Evolutionary conservation across 2,888 invertebrate species (phyloP).

Genomic region (Hydropsyche betteni): DNA sequence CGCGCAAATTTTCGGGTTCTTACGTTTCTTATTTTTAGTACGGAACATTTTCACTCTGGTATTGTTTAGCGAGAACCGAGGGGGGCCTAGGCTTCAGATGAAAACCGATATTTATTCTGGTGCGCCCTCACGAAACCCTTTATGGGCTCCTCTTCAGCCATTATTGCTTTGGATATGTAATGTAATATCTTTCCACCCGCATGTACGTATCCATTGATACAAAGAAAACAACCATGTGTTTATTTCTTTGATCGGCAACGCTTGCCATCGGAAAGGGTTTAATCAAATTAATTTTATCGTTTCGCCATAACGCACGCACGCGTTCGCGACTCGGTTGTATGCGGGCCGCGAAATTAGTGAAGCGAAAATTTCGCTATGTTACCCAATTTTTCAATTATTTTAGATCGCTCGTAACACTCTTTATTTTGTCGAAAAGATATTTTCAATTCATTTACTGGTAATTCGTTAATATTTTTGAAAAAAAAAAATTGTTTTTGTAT

Average conservation of each 20-base stretch:
- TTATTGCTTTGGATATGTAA: slow-evolving; percentile 45
- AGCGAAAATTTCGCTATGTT: too few relatives aligned
- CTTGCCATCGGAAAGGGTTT: slow-evolving; percentile 14
- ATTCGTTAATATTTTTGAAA: too few relatives aligned
- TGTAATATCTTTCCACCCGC: slow-evolving; percentile 38
- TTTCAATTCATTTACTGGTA: too few relatives aligned
- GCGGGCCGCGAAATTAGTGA: background rate
- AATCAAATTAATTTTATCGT: slow-evolving; percentile 38
- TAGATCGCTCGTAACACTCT: too few relatives aligned
- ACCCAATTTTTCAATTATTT: too few relatives aligned
- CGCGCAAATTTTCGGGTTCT: slow-evolving; percentile 22
- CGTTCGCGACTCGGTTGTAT: background rate
- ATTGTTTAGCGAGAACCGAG: slow-evolving; percentile 29
- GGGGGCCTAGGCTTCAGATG: slow-evolving; percentile 1
- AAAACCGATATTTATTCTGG: slow-evolving; percentile 47
- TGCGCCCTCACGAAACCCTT: slow-evolving; percentile 41
- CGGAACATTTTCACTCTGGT: slow-evolving; percentile 32
- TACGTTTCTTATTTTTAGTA: slow-evolving; percentile 23
- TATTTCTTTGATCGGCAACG: slow-evolving; percentile 42
- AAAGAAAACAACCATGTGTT: slow-evolving; percentile 43
- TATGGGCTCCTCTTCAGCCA: slow-evolving; percentile 41
- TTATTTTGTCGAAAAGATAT: too few relatives aligned
- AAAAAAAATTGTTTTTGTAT: too few relatives aligned
- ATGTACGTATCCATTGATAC: slow-evolving; percentile 38
- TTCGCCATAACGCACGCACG: slow-evolving; percentile 11